These are phyloP conservation scores for Passerculus sandwichensis DNA, from an alignment of 2,797 vertebrate genomes.

Conservation along the genomic window DNA sequence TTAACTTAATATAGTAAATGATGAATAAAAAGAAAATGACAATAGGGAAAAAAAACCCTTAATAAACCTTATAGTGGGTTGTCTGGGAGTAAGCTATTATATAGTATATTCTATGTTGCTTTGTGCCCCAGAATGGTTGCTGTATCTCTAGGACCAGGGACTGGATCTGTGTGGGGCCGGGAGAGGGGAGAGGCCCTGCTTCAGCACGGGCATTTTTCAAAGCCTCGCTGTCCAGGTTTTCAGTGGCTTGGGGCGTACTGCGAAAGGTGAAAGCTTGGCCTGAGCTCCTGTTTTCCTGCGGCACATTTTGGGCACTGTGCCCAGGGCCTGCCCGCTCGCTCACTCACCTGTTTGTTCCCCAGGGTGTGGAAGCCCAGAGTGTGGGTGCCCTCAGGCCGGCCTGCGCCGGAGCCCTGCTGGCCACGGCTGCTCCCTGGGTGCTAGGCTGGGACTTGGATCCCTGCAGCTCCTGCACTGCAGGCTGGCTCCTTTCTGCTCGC, in stretches of 20 bases:
- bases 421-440: background rate
- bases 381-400: background rate
- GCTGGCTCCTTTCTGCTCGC: background rate
- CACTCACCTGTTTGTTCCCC: background rate
- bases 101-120: background rate
- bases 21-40: background rate
- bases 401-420: background rate
- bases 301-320: background rate
- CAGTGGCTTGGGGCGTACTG: rapidly evolving
- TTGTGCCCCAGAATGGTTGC: background rate
- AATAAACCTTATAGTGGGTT: background rate
- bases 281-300: background rate
- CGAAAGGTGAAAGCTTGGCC: background rate
- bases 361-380: background rate
- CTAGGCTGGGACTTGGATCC: background rate
- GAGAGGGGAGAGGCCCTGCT: background rate
- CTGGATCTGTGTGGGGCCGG: background rate
- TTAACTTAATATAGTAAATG: background rate
- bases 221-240: background rate
- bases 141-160: background rate
- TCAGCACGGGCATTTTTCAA: rapidly evolving
- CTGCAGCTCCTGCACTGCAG: background rate
- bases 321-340: background rate
- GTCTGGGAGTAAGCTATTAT: background rate
- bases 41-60: background rate